These are phyloP conservation scores for Saimiri boliviensis DNA, from an alignment of 2,113 vertebrate species.

Conservation along the genomic window DNA sequence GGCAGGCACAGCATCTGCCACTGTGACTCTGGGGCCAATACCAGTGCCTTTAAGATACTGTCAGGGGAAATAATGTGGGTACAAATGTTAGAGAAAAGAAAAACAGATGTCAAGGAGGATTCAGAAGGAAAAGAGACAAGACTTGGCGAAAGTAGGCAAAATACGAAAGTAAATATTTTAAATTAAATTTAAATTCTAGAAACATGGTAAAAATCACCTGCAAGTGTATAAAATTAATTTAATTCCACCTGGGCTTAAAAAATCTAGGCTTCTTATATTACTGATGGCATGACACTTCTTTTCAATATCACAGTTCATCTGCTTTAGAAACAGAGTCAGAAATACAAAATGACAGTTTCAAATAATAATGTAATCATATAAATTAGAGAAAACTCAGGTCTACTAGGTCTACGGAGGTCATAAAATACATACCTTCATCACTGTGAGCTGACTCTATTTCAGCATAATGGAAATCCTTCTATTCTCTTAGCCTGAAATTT, in stretches of 20 bases:
- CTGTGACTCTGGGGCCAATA: no score
- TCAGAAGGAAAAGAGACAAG: background rate
- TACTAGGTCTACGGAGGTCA: background rate
- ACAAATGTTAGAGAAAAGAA: background rate
- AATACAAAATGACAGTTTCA: slow-evolving; percentile 31
- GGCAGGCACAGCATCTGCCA: background rate
- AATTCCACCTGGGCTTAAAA: slow-evolving; percentile 24
- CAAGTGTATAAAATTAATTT: slow-evolving; percentile 1
- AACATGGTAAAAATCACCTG: slow-evolving; percentile 23
- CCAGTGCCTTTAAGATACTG: background rate
- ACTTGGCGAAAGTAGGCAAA: slow-evolving; percentile 2
- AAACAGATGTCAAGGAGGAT: background rate
- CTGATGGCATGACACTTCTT: background rate
- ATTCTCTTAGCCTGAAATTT: background rate
- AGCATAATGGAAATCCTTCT: background rate
- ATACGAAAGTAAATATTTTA: background rate
- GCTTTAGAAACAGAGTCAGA: slow-evolving; percentile 26
- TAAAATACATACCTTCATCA: background rate
- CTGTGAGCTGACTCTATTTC: background rate
- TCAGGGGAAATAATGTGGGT: background rate
- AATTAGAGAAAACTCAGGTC: background rate
- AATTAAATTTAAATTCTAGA: background rate
- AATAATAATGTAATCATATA: background rate
- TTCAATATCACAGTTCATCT: background rate
- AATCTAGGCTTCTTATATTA: slow-evolving; percentile 28